Evolutionary conservation across 2,888 invertebrate species (phyloP), one percentile per base, ranked within the genome.

Genomic region (Pollenia griseotomentosa): DNA sequence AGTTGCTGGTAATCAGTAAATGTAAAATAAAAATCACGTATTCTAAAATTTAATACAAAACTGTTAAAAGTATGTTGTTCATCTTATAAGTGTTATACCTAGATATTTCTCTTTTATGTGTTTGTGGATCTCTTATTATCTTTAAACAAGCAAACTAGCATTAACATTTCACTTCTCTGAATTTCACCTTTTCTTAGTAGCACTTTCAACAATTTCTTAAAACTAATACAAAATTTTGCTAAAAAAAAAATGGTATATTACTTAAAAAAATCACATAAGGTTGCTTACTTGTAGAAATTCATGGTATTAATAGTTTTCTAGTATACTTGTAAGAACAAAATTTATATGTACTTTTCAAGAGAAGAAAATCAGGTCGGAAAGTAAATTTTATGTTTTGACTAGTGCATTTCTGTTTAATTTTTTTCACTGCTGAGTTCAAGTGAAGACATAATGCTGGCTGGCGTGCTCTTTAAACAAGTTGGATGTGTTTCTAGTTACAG

Each of bases 351-450:
- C 33, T 33, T 33, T 19, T 53, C n/a, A 55, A 55, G 71, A 42
- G 33, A 44, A 81, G 40, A 80, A 63, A 83, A 70, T 63, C 83
- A 83, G 77, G 77, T 71, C 77, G 65, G 71, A 70, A 77, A 75
- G 68, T 71, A 71, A 70, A 77, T 46, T 63, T 77, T 46, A 63
- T 59, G 42, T 83, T 77, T 77, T 71, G 53, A 73, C 73, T 73
- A 40, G 8, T 70, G 8, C 10, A 10, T 40, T 40, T 42, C 66
- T 23, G 23, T 68, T 51, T 2, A 14, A 7, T 65, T 65, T 46
- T 65, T 40, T 42, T 42, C 3, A n/a, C 42, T 57, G n/a, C 12
- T 33, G 33, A 33, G 4, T 33, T 33, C 6, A 33, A 33, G 6
- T 33, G 33, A 33, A 33, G 33, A 33, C 33, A 33, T 33, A 33